These are phyloP conservation scores for Crotalus horridus DNA, from an alignment of 2,113 vertebrate genomes.

Conservation along the genomic window DNA sequence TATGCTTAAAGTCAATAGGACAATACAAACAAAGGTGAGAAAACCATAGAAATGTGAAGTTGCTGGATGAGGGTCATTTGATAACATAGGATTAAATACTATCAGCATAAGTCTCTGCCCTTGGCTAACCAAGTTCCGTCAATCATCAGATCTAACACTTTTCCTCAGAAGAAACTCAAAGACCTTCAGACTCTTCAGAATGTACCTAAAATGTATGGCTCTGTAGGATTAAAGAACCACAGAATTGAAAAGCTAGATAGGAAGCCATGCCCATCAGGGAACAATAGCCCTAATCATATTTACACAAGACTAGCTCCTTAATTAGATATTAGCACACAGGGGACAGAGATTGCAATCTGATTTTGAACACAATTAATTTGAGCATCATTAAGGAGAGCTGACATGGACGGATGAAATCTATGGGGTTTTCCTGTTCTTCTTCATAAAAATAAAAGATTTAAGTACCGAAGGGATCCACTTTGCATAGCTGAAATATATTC, in stretches of 20 bases:
- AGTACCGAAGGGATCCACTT: neutral
- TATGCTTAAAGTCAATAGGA: neutral
- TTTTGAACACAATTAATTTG: conserved; percentile 2
- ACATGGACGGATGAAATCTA: neutral
- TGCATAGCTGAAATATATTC: neutral
- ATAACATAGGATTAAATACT: neutral
- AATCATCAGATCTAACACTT: neutral
- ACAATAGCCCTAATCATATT: neutral
- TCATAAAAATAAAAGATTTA: neutral
- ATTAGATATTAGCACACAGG: neutral
- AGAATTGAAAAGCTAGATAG: neutral
- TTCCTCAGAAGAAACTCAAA: neutral
- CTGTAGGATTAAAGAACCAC: neutral
- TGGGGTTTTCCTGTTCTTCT: neutral
- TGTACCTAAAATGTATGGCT: neutral
- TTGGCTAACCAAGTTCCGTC: neutral
- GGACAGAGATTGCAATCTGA: neutral
- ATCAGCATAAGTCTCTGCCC: neutral
- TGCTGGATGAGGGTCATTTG: neutral
- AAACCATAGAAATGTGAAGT: neutral
- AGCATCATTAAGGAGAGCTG: neutral
- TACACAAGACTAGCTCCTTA: neutral
- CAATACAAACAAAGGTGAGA: neutral
- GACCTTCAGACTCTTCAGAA: neutral
- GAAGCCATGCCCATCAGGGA: no score